Conservation (phyloP, 2,797 vertebrate genomes). For the Mycteria americana region DNA sequence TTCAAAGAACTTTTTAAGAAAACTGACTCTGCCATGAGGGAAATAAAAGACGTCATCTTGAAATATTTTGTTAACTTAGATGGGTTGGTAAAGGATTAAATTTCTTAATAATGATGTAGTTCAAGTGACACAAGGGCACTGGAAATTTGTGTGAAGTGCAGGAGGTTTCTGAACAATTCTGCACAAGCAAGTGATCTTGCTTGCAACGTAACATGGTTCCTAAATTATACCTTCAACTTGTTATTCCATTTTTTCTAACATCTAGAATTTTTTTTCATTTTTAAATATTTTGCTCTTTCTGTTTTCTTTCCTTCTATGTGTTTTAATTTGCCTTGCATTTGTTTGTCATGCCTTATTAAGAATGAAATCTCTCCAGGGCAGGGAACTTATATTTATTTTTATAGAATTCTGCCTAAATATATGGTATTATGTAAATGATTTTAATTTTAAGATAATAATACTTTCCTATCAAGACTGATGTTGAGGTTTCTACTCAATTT, state of each 20-base stretch:
- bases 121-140: background rate
- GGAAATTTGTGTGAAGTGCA: background rate
- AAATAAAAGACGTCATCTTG: background rate
- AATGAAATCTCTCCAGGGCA: background rate
- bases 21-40: background rate
- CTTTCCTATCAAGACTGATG: constrained; percentile 6
- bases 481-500: background rate
- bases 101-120: background rate
- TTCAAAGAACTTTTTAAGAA: background rate
- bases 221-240: background rate
- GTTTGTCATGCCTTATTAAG: background rate
- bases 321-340: background rate
- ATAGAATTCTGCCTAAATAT: background rate
- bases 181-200: background rate
- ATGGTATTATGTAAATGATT: background rate
- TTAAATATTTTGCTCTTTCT: background rate
- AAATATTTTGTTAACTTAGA: background rate
- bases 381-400: constrained; percentile 11
- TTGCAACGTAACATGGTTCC: background rate
- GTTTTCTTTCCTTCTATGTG: background rate
- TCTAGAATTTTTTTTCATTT: background rate
- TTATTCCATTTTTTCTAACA: background rate
- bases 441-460: constrained; percentile 26
- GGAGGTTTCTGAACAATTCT: background rate
- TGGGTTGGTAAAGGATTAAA: background rate